phyloP scores from a whole-genome alignment of 2,113 vertebrate species.

The Rhabdomys dilectus region DNA sequence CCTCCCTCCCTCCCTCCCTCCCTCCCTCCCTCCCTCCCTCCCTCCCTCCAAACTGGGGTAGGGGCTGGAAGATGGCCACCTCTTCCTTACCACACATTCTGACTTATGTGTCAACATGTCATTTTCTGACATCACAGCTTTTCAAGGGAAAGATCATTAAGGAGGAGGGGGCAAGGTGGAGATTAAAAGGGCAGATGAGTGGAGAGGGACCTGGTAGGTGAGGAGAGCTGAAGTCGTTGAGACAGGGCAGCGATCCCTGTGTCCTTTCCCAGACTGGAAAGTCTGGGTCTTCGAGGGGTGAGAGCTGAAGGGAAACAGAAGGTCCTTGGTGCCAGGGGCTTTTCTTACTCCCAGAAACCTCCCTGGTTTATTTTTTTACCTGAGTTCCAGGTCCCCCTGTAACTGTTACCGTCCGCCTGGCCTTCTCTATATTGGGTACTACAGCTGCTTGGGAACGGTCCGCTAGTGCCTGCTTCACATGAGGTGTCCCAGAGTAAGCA shows the following conservation, averaged over 20 bases:
- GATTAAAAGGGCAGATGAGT: conserved; percentile 25
- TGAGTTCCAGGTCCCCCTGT: background rate
- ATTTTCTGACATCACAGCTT: background rate
- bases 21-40: too few relatives aligned
- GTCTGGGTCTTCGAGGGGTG: background rate
- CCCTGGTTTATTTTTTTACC: background rate
- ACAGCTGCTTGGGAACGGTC: background rate
- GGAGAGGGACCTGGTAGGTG: background rate
- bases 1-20: too few relatives aligned
- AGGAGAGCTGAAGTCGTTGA: background rate
- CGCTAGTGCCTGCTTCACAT: background rate
- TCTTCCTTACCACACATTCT: background rate
- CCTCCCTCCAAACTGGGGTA: background rate
- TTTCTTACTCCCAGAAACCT: background rate
- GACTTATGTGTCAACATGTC: conserved; percentile 56
- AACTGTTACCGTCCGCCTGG: too few relatives aligned
- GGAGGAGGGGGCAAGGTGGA: conserved; percentile 3
- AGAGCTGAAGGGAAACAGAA: conserved; percentile 5
- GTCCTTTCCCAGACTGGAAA: conserved; percentile 9
- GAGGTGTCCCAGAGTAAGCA: background rate
- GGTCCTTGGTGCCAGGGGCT: background rate
- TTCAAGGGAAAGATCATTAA: conserved; percentile 44
- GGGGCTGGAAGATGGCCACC: conserved; percentile 3
- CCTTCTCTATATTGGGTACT: background rate
- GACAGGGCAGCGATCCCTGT: background rate